Evolutionary conservation across 2,888 invertebrate species (phyloP), one percentile per base, ranked within the genome.

Genomic region (Pseudolycoriella hygida): DNA sequence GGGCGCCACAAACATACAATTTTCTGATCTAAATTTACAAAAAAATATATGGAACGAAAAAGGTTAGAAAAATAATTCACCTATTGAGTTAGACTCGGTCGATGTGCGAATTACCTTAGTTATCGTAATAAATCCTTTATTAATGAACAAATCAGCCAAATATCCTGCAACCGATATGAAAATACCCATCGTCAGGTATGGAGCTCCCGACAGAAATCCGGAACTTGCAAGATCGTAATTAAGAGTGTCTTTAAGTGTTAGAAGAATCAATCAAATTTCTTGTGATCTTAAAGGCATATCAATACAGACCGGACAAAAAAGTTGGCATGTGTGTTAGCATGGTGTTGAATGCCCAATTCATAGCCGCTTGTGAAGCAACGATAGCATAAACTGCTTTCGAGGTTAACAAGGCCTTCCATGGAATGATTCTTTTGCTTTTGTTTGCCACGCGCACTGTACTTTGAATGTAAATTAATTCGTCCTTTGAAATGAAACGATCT

Each of bases 331-430:
- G 82, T 0, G 86, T 87, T 2, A 87, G 70, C 51, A 88, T 66
- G 0, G 87, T 88, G 56, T 88, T 88, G 63, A 87, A 87, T 4
- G 87, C 88, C 88, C 88, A 88, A 62, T 88, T 87, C 60, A 88
- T 87, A 20, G 84, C 80, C 64, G 87, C 86, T 60, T 87, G 87
- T 1, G 87, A 83, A 44, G 77, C 72, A 1, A 83, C 74, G 34
- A 88, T 84, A 0, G 87, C 84, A 80, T 85, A 88, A 12, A 88
- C 84, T 0, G 87, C 78, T 44, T 72, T 68, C 0, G 87, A 87
- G 0, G 71, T 74, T 42, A 86, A 64, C 57, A 88, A 82, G 2
- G 72, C 68, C 46, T 69, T 71, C 88, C 88, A 88, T 0, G 88
- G 88, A 25, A 25, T 25, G 8, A 25, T 25, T 25, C 25, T 4